Evolutionary conservation across 2,113 vertebrate genomes (phyloP).

Genomic region (Hipposideros armiger): DNA sequence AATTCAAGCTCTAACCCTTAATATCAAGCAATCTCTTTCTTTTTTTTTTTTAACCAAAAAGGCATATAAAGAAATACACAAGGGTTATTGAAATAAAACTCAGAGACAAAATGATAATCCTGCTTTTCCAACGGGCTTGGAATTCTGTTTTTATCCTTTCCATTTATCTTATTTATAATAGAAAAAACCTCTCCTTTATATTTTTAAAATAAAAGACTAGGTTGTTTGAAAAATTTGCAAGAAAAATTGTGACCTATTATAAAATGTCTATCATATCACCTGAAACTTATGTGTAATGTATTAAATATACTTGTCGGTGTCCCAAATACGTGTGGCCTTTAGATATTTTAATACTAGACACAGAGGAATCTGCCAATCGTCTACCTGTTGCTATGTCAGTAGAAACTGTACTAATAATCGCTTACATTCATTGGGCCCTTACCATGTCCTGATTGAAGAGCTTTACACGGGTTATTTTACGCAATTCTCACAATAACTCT

Average conservation of each 20-base stretch:
- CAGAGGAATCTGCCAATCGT: background rate
- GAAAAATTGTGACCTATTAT: background rate
- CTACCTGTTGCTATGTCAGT: background rate
- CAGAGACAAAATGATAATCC: conserved; percentile 14
- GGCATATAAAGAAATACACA: conserved; percentile 58
- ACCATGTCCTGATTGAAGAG: background rate
- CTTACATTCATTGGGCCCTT: background rate
- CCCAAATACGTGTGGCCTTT: background rate
- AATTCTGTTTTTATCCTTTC: conserved; percentile 25
- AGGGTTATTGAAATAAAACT: conserved; percentile 63
- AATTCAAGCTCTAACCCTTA: conserved; percentile 80
- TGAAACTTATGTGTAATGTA: background rate
- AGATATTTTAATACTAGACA: background rate
- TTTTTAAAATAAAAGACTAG: conserved; percentile 24
- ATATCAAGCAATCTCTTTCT: conserved; percentile 60
- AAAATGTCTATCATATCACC: background rate
- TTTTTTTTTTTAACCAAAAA: conserved; percentile 51
- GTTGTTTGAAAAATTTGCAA: background rate
- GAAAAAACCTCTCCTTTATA: background rate
- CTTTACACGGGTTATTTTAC: background rate
- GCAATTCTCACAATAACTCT: background rate
- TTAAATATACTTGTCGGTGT: background rate
- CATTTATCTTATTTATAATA: conserved; percentile 33
- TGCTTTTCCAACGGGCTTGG: background rate
- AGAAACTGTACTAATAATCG: background rate